A percentile compares a stretch with the other conserved stretches of the same genome.
These are phyloP conservation scores for Hofmannophila pseudospretella DNA, from an alignment of 2,888 invertebrate genomes.

Conservation along the genomic window DNA sequence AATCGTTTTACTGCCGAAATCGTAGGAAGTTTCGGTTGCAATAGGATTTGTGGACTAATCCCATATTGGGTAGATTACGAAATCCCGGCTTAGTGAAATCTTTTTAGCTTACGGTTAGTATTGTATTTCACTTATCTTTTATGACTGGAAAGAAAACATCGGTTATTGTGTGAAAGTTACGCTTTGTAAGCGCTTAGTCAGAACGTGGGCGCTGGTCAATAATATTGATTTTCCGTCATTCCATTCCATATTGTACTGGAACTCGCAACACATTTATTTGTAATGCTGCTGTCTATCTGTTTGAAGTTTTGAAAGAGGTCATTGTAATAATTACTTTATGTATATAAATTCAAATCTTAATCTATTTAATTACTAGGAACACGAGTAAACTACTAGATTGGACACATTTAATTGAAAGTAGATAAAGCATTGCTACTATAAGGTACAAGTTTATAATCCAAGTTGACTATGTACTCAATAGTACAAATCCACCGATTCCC, in stretches of 20 bases:
- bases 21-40: constrained; percentile 36
- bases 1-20: constrained; percentile 36
- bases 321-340: too few species aligned
- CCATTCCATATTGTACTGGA: neutral
- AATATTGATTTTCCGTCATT: constrained; percentile 33
- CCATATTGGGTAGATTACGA: constrained; percentile 49
- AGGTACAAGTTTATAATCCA: too few species aligned
- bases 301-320: too few species aligned
- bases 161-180: neutral
- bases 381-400: too few species aligned
- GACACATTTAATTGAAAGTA: too few species aligned
- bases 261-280: too few species aligned
- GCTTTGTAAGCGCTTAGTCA: neutral
- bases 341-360: too few species aligned
- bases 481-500: too few species aligned
- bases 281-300: neutral
- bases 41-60: constrained; percentile 46
- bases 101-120: constrained; percentile 19
- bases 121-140: constrained; percentile 1
- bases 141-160: neutral
- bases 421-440: too few species aligned
- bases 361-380: too few species aligned
- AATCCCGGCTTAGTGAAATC: constrained; percentile 45
- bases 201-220: constrained; percentile 22
- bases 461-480: too few species aligned